Percentiles rank a stretch among this genome's conserved stretches.
These are phyloP conservation scores for Serinus canaria DNA, from an alignment of 2,113 vertebrate genomes.

Conservation along the genomic window DNA sequence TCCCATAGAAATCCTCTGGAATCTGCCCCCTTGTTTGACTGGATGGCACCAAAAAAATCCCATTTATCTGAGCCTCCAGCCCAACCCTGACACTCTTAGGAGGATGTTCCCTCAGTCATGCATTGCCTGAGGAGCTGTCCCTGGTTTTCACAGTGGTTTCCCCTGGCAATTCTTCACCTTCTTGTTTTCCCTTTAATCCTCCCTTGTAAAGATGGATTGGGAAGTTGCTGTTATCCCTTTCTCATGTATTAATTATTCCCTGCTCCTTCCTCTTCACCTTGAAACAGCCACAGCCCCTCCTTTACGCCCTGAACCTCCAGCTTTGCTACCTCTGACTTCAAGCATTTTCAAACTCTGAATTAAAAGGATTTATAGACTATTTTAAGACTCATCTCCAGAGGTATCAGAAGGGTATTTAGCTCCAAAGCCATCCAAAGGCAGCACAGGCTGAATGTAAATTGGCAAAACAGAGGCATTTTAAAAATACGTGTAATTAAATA, in stretches of 20 bases:
- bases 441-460: neutral
- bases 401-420: neutral
- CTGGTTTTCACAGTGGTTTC: neutral
- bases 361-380: constrained; percentile 8
- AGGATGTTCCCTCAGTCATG: neutral
- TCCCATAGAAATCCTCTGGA: fast-evolving
- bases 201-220: neutral
- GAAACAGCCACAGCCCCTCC: neutral
- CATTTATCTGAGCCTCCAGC: neutral
- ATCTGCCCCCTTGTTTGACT: neutral
- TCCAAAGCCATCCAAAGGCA: neutral
- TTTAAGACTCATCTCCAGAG: constrained; percentile 25
- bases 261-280: neutral
- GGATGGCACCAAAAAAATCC: neutral
- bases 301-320: neutral
- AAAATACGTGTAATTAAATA: constrained; percentile 19
- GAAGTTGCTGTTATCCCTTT: neutral
- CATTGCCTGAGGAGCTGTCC: neutral
- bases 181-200: neutral
- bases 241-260: neutral
- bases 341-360: neutral
- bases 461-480: constrained; percentile 35
- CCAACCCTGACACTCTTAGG: fast-evolving
- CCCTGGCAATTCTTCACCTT: neutral
- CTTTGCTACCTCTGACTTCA: neutral